Evolutionary conservation across 53 echinoderm and acorn worm genomes (phyloP).

Genomic region (Temnopleurus reevesii): DNA sequence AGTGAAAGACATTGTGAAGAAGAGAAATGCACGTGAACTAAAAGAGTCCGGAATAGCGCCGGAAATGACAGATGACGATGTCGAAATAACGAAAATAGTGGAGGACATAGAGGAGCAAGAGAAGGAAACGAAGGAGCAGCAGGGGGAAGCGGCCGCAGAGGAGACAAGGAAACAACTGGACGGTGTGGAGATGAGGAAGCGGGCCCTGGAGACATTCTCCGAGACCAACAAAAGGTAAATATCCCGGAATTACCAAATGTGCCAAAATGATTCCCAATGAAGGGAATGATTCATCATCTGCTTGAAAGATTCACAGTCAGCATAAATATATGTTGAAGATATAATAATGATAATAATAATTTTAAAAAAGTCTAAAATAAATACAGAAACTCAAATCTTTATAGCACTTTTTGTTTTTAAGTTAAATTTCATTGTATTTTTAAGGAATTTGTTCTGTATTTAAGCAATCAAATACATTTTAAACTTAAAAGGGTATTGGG

Average conservation of each 20-base stretch:
- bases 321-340: too few relatives aligned
- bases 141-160: not conserved
- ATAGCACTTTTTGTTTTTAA: too few relatives aligned
- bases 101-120: slow-evolving; percentile 44
- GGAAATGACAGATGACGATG: slow-evolving; percentile 20
- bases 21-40: slow-evolving; percentile 14
- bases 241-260: too few relatives aligned
- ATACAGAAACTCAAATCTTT: too few relatives aligned
- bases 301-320: not conserved
- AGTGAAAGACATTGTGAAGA: slow-evolving; percentile 10
- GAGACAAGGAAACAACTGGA: slow-evolving; percentile 44
- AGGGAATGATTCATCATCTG: not conserved
- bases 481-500: too few relatives aligned
- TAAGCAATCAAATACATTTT: too few relatives aligned
- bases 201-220: slow-evolving; percentile 43
- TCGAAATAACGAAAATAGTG: slow-evolving; percentile 42
- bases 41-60: slow-evolving; percentile 38
- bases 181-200: slow-evolving; percentile 50
- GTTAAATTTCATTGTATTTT: too few relatives aligned
- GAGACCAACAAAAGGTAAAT: slow-evolving; percentile 42
- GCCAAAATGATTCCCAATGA: not conserved
- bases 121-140: slow-evolving; percentile 51
- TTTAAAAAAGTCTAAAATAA: too few relatives aligned
- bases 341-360: too few relatives aligned
- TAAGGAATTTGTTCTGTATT: too few relatives aligned